Evolutionary conservation across 2,888 invertebrate genomes (phyloP).

Genomic region (Stegophylla sp.): DNA sequence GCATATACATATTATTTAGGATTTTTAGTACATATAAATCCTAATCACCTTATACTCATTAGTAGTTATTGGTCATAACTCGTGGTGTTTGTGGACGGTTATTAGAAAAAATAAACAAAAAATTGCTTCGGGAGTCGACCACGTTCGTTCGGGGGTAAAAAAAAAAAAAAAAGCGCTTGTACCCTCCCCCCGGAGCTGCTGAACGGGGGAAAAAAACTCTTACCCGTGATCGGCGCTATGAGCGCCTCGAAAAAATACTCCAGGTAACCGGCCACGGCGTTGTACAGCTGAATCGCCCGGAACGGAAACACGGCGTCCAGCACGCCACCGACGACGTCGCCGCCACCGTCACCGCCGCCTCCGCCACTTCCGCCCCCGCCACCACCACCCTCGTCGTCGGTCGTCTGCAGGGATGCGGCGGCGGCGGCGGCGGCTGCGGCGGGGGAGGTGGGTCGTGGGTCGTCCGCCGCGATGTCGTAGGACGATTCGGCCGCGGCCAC

Average conservation of each 20-base stretch:
- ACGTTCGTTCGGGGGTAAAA: no score
- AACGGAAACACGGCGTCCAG: slow-evolving; percentile 24
- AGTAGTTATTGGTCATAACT: no score
- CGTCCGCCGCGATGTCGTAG: background rate
- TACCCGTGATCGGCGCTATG: slow-evolving; percentile 47
- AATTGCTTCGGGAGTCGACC: no score
- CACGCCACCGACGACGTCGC: background rate
- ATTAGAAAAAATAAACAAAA: no score
- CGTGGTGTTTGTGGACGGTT: no score
- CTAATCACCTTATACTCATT: no score
- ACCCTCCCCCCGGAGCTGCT: no score
- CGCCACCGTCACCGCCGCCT: no score
- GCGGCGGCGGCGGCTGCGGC: background rate
- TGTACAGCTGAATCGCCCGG: slow-evolving; percentile 42
- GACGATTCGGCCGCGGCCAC: background rate
- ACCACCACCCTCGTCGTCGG: background rate
- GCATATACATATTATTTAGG: no score
- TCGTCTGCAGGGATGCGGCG: background rate
- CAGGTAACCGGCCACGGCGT: slow-evolving; percentile 37
- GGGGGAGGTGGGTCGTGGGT: background rate
- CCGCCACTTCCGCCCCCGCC: background rate
- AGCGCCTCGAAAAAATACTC: slow-evolving; percentile 41
- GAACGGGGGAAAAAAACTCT: background rate
- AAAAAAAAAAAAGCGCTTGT: no score
- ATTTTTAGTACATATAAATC: no score